A percentile compares a stretch with the other conserved stretches of the same genome.
These are phyloP conservation scores for Lasiurus cinereus DNA, from an alignment of 2,113 vertebrate species.

Conservation along the genomic window DNA sequence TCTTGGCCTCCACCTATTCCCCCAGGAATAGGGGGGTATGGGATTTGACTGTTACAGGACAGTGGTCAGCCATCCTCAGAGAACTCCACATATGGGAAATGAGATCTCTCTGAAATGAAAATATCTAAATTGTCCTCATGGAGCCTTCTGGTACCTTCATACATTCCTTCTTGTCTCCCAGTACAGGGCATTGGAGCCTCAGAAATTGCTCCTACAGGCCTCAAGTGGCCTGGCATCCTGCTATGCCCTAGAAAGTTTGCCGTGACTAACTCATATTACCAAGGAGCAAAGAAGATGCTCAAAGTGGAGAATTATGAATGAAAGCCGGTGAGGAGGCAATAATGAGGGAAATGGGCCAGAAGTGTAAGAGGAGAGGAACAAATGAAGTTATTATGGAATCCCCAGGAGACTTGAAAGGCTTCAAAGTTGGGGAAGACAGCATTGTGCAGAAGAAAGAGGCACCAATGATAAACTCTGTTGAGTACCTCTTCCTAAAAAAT, in stretches of 20 bases:
- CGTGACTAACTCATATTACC: slow-evolving; percentile 37
- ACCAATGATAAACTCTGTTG: slow-evolving; percentile 35
- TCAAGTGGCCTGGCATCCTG: slow-evolving; percentile 34
- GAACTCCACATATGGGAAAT: not conserved
- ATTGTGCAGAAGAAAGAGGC: not conserved
- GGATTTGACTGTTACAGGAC: not conserved
- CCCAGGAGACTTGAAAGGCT: not conserved
- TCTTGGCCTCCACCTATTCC: not conserved
- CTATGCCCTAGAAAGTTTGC: not conserved
- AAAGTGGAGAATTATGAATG: slow-evolving; percentile 28
- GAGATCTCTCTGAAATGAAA: slow-evolving; percentile 39
- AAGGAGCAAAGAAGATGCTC: slow-evolving; percentile 49
- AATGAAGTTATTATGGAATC: slow-evolving; percentile 25
- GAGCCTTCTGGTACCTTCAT: not conserved
- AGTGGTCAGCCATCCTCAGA: not conserved
- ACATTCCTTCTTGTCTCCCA: slow-evolving; percentile 11
- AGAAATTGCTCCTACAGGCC: not conserved
- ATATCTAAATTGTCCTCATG: not conserved
- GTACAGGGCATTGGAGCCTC: not conserved
- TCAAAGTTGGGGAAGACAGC: slow-evolving; percentile 3
- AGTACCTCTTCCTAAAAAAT: slow-evolving; percentile 20
- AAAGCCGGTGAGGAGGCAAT: not conserved
- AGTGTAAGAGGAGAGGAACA: slow-evolving; percentile 32
- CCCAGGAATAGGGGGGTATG: not conserved
- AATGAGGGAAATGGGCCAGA: not conserved